Evolutionary conservation across 2,888 invertebrate species (phyloP).

Genomic region (Noctua pronuba): DNA sequence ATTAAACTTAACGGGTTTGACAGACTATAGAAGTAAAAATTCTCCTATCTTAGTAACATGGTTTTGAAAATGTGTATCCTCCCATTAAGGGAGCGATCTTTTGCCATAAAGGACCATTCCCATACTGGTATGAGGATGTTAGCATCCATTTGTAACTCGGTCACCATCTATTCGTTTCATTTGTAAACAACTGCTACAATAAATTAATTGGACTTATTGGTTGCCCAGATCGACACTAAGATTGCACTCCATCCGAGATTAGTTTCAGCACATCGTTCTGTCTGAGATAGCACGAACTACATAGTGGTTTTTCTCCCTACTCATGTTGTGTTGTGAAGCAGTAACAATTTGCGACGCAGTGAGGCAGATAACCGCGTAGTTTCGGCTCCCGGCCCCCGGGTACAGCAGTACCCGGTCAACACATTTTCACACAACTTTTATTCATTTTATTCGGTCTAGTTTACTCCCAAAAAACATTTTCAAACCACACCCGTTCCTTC

Average conservation of each 20-base stretch:
- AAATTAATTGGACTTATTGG: slow-evolving; percentile 1
- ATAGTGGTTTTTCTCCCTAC: slow-evolving; percentile 22
- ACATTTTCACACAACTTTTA: slow-evolving; percentile 53
- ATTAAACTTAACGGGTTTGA: no score
- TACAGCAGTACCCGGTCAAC: slow-evolving; percentile 28
- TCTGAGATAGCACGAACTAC: not conserved
- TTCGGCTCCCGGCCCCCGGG: slow-evolving; percentile 28
- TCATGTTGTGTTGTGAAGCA: slow-evolving; percentile 31
- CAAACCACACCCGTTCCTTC: slow-evolving; percentile 4
- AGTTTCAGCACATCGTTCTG: not conserved
- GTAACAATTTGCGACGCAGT: slow-evolving; percentile 60
- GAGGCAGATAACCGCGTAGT: slow-evolving; percentile 58
- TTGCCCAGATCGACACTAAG: not conserved
- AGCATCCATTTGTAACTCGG: not conserved
- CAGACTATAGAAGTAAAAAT: not conserved
- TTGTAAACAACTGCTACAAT: slow-evolving; percentile 10
- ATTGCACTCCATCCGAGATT: slow-evolving; percentile 10
- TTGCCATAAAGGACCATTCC: not conserved
- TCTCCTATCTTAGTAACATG: not conserved
- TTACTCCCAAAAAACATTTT: slow-evolving; percentile 29
- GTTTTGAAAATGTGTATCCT: not conserved
- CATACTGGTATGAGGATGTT: not conserved
- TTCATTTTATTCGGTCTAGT: slow-evolving; percentile 31
- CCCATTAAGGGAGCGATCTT: not conserved
- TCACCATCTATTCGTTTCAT: not conserved